Base-by-base conservation (phyloP, 1,140 invertebrate species). In the Babylonia areolata region DNA sequence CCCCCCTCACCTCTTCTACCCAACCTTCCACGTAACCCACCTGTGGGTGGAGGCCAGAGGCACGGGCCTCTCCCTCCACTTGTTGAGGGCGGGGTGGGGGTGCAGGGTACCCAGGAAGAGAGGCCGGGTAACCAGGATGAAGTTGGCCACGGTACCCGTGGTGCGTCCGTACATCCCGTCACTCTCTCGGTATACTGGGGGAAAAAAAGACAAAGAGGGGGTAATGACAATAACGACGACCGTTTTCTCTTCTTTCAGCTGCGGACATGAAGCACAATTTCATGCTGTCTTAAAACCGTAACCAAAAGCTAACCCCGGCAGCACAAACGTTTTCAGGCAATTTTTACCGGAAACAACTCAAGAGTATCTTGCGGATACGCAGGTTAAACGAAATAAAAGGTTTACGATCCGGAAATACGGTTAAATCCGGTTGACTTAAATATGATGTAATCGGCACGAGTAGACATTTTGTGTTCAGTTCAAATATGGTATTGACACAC, bases 21-120 rank as follows among this genome's bases (percentile, higher is more conserved):
- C 46, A 11, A 11, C 20, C 46, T 51, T 51, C 20, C 20, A 11
- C 6, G 6, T 51, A 54, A n/a, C 64, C 20, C 81, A 90, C 89
- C 89, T 88, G 37, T 81, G 31, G 28, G 58, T 51, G 2, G 90
- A 87, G 20, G 90, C 87, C 17, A 90, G 80, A 31, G 80, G 17
- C 31, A 54, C 75, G 5, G 84, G 85, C 33, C 85, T 64, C 23
- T 85, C 71, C 78, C 86, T 89, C 91, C 91, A 92, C 28, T 85
- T 90, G 83, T 90, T 80, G 11, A 89, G 31, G 28, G 88, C 84
- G 28, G 89, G 87, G 81, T 92, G 87, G 17, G 85, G 51, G 77
- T 91, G 91, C 33, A 92, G 81, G 31, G 87, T 82, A 23, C 91
- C 91, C 54, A 91, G 37, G 71, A 91, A 91, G 64, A 92, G 31